Conservation (phyloP, 2,797 vertebrate genomes). For the Sphaeramia orbicularis region DNA sequence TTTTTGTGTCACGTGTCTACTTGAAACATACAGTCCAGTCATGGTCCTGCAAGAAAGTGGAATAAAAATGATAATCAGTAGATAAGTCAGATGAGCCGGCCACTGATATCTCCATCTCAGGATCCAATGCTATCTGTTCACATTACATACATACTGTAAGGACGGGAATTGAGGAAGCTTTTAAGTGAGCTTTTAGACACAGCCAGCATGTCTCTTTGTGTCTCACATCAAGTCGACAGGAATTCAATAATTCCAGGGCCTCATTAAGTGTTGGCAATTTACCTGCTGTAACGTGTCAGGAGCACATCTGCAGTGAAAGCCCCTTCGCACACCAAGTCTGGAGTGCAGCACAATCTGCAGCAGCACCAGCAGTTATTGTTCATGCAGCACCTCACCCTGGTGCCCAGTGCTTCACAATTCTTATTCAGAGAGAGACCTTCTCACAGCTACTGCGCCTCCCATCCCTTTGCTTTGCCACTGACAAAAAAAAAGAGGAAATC, state of each 20-base stretch:
- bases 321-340: constrained; percentile 60
- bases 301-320: constrained; percentile 73
- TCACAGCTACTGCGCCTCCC: constrained; percentile 61
- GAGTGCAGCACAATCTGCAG: constrained; percentile 68
- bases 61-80: not conserved
- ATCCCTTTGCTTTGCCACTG: constrained; percentile 66
- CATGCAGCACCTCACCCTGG: constrained; percentile 79
- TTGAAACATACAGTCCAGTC: not conserved
- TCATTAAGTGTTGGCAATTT: constrained; percentile 77
- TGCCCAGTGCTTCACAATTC: constrained; percentile 73
- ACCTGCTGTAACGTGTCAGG: constrained; percentile 70
- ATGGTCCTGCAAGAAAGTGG: not conserved
- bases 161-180: constrained; percentile 71
- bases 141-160: constrained; percentile 51
- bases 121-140: constrained; percentile 33
- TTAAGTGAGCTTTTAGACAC: constrained; percentile 77
- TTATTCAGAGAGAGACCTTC: constrained; percentile 79
- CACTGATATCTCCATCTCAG: constrained; percentile 40
- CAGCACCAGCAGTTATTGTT: constrained; percentile 70
- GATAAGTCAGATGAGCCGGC: not conserved
- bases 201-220: constrained; percentile 69
- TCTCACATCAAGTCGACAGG: constrained; percentile 64
- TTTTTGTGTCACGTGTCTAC: not conserved
- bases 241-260: constrained; percentile 75
- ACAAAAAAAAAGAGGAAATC: constrained; percentile 75